Percentiles rank a stretch among this genome's conserved stretches.
phyloP scores from a whole-genome alignment of 2,888 invertebrate genomes.

The Cremastobaeus sp. region DNA sequence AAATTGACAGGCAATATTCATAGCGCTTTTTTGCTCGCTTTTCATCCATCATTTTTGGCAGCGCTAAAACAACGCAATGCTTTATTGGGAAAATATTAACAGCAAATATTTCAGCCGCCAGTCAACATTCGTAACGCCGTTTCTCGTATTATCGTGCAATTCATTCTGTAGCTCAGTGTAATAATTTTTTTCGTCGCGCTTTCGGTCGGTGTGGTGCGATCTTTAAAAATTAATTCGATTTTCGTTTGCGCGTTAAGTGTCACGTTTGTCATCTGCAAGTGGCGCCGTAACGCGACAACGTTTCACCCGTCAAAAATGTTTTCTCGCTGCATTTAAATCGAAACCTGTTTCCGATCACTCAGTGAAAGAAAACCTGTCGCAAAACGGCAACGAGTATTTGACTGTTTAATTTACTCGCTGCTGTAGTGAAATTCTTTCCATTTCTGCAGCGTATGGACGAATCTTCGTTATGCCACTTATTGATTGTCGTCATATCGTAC shows the following conservation, averaged over 20 bases:
- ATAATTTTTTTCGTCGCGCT: constrained; percentile 9
- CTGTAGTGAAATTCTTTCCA: too few species aligned
- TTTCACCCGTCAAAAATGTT: constrained; percentile 23
- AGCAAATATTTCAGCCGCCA: too few species aligned
- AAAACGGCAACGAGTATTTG: background rate
- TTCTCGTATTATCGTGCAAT: background rate
- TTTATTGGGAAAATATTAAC: too few species aligned
- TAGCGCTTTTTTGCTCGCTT: too few species aligned
- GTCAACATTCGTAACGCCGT: too few species aligned
- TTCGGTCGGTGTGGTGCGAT: constrained; percentile 3
- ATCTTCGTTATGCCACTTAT: too few species aligned
- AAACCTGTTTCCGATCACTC: constrained; percentile 12
- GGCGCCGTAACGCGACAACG: constrained; percentile 23
- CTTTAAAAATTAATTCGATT: constrained; percentile 34
- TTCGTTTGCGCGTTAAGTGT: constrained; percentile 35
- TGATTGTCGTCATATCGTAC: too few species aligned
- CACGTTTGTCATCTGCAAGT: constrained; percentile 43
- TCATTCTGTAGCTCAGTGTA: background rate
- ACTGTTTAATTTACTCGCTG: constrained; percentile 1
- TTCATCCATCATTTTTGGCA: too few species aligned
- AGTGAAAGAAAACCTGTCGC: background rate
- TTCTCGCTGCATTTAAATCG: constrained; percentile 6
- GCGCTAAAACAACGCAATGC: too few species aligned
- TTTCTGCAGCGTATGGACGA: too few species aligned
- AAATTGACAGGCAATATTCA: too few species aligned